Evolutionary conservation across 2,113 vertebrate species (phyloP).

Genomic region (Phaetusa simplex): DNA sequence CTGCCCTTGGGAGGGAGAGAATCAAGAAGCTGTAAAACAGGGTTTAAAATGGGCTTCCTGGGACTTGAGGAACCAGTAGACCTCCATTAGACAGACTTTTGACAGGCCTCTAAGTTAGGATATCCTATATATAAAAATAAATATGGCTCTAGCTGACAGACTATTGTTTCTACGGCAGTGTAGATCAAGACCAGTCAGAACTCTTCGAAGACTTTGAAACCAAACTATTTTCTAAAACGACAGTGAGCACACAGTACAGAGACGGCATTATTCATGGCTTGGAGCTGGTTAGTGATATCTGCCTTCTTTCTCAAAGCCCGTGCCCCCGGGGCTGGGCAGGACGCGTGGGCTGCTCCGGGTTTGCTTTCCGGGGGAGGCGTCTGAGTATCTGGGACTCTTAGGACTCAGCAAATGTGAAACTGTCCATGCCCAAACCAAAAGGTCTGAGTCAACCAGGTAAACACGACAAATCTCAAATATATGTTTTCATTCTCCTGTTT

Average conservation of each 20-base stretch:
- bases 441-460: not conserved
- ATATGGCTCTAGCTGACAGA: not conserved
- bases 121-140: slow-evolving; percentile 4
- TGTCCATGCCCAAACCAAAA: not conserved
- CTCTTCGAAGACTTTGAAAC: not conserved
- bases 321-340: not conserved
- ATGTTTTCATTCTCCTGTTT: not conserved
- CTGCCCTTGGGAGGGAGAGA: not conserved
- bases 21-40: not conserved
- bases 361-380: not conserved
- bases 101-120: not conserved
- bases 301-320: not conserved
- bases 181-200: not conserved
- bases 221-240: not conserved
- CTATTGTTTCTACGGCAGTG: not conserved
- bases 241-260: not conserved
- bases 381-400: not conserved
- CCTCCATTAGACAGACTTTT: not conserved
- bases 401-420: not conserved
- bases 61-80: not conserved
- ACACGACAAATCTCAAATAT: not conserved
- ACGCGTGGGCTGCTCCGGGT: fast-evolving
- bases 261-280: not conserved
- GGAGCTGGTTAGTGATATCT: not conserved
- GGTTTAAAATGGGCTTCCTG: not conserved